Base-by-base conservation (phyloP, 2,113 vertebrate species). In the Phyllostomus hastatus region DNA sequence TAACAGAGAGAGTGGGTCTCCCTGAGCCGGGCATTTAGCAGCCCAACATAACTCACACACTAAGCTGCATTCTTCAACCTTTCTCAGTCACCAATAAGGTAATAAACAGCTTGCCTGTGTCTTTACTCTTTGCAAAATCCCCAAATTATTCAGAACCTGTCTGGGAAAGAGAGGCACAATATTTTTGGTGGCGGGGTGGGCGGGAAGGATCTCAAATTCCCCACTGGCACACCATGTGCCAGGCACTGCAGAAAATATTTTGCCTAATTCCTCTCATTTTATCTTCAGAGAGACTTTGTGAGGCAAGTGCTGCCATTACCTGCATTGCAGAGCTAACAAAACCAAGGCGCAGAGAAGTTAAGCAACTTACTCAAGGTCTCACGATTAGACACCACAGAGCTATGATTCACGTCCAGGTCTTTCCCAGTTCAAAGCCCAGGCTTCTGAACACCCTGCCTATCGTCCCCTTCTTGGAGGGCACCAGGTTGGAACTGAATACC, bases 281-380 rank as follows among this genome's bases (percentile, higher is more conserved):
- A 81, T 67, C 35, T 9, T 81, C 72, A 85, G 31, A 89, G 80
- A 93, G 86, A 61, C 48, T 52, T 84, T 70, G 78, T 52, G 52
- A 92, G 57, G 54, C 81, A 90, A 72, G n/a, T 38, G 31, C 61
- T 48, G 70, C 5, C 72, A 54, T 91, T 61, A 59, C 10, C 59
- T 88, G 52, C 14, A 46, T 78, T 88, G 83, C 79, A 87, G 26
- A 95, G 52, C 76, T 79, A 82, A 94, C 82, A 90, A 85, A 85
- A 88, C 22, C n/a, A 69, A 90, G 52, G 41, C 70, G 81, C 52
- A 82, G 64, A 88, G 69, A 92, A 15, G 66, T 67, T 94, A 95
- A 67, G 28, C 72, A 91, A 95, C 80, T 52, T 57, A 43, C 33
- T 81, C 88, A 67, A 85, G 43, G 66, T n/a, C 83, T 94, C 88